phyloP scores from a whole-genome alignment of 2,888 invertebrate species.

The Neria commutata region DNA sequence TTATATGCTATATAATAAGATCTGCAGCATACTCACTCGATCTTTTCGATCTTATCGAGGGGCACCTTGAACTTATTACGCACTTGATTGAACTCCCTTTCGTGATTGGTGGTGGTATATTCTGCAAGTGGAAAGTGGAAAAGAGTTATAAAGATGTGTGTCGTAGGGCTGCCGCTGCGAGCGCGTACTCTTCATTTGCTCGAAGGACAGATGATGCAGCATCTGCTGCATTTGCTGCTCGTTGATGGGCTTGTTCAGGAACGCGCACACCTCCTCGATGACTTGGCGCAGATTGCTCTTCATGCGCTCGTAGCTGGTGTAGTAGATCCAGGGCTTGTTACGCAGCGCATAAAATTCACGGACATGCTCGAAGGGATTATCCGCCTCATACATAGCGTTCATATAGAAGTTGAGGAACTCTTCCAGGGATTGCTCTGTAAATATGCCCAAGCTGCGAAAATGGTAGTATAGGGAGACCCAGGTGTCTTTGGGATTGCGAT shows the following conservation, averaged over 20 bases:
- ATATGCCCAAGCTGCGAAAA: conserved; percentile 28
- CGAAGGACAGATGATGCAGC: conserved; percentile 47
- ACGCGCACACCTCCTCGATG: conserved; percentile 42
- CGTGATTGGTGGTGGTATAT: too few relatives aligned
- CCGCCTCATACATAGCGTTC: background rate
- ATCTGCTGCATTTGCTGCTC: conserved; percentile 40
- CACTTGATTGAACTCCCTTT: conserved; percentile 56
- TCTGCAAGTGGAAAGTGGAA: too few relatives aligned
- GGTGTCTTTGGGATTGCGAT: conserved; percentile 84
- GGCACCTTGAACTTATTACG: conserved; percentile 49
- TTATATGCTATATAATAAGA: background rate
- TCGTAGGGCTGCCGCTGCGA: too few relatives aligned
- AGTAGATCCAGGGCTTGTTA: conserved; percentile 45
- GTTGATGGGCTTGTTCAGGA: conserved; percentile 40
- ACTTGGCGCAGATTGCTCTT: conserved; percentile 41
- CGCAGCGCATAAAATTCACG: conserved; percentile 46
- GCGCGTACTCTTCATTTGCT: conserved; percentile 52
- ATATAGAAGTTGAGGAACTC: conserved; percentile 18
- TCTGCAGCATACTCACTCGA: conserved; percentile 38
- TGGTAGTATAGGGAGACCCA: conserved; percentile 80
- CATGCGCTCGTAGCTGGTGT: conserved; percentile 49
- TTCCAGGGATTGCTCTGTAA: conserved; percentile 27
- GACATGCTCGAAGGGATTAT: conserved; percentile 35
- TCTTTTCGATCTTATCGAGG: conserved; percentile 56
- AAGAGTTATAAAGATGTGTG: too few relatives aligned